Evolutionary conservation across 2,888 invertebrate genomes (phyloP).

Genomic region (Orthosia incerta): DNA sequence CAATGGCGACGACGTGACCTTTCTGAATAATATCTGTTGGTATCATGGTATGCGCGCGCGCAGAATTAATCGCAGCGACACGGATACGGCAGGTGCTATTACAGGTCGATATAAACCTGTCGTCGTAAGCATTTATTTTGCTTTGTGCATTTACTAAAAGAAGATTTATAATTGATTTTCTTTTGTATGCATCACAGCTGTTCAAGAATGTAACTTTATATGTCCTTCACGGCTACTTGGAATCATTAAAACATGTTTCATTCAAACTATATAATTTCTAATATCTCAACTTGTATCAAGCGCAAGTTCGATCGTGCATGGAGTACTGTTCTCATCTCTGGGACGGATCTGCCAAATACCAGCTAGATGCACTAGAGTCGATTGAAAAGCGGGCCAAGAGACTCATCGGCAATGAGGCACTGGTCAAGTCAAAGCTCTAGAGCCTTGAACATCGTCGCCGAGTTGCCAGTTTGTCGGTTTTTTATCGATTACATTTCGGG

Average conservation of each 20-base stretch:
- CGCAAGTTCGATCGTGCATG: too few relatives aligned
- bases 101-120: conserved; percentile 9
- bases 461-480: too few relatives aligned
- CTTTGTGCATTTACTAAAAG: conserved; percentile 4
- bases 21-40: conserved; percentile 60
- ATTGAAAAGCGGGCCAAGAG: too few relatives aligned
- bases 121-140: conserved; percentile 1
- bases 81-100: conserved; percentile 52
- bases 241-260: background rate
- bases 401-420: too few relatives aligned
- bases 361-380: too few relatives aligned
- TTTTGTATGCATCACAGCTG: conserved; percentile 7
- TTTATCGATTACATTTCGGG: too few relatives aligned
- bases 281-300: too few relatives aligned
- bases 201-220: background rate
- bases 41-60: conserved; percentile 52
- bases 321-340: too few relatives aligned
- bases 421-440: too few relatives aligned
- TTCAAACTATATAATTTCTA: too few relatives aligned
- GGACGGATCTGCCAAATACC: too few relatives aligned
- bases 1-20: conserved; percentile 56
- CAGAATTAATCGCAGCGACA: conserved; percentile 59
- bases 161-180: conserved; percentile 28
- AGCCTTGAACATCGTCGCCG: too few relatives aligned
- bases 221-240: background rate